A percentile compares a stretch with the other conserved stretches of the same genome.
Evolutionary conservation across 2,113 vertebrate genomes (phyloP).

Genomic region (Passer montanus): DNA sequence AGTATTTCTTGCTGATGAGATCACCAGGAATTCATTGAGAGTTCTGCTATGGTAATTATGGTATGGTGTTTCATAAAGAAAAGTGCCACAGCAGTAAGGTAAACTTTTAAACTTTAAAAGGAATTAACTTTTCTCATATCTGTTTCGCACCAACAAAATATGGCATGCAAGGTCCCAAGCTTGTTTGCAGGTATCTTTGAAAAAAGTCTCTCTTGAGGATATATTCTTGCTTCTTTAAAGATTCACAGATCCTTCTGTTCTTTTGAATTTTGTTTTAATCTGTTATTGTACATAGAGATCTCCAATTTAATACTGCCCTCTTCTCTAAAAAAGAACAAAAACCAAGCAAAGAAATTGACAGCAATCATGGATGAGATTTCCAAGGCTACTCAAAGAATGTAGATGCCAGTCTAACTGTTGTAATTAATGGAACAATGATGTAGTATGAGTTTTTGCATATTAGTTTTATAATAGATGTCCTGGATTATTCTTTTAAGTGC

Average conservation of each 20-base stretch:
- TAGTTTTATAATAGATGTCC: background rate
- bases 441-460: background rate
- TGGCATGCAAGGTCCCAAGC: background rate
- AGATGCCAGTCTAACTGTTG: background rate
- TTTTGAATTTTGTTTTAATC: conserved; percentile 2
- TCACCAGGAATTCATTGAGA: background rate
- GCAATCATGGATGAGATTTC: background rate
- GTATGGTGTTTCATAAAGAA: background rate
- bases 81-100: background rate
- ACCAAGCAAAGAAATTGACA: background rate
- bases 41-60: background rate
- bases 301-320: background rate
- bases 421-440: background rate
- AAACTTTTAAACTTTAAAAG: background rate
- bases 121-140: background rate
- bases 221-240: background rate
- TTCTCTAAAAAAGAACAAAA: background rate
- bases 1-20: background rate
- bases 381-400: background rate
- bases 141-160: background rate
- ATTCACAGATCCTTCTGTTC: background rate
- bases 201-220: background rate
- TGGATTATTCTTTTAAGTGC: background rate
- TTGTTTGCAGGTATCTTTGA: background rate
- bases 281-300: background rate